phyloP scores from a whole-genome alignment of 1,140 invertebrate genomes.

The Drosophila pseudoananassae region DNA sequence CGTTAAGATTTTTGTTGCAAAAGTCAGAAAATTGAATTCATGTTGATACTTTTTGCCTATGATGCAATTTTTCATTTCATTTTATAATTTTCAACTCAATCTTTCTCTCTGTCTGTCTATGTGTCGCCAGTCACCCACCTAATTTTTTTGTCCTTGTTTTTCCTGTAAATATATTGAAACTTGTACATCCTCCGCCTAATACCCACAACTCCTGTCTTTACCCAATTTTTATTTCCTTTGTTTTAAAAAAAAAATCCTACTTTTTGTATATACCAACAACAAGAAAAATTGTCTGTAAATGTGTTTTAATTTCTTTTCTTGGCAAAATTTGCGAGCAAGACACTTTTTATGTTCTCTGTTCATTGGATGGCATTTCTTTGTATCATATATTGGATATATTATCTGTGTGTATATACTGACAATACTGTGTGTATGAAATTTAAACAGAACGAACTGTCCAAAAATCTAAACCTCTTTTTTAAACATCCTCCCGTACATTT shows the following conservation, averaged over 20 bases:
- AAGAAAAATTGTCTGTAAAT: conserved; percentile 44
- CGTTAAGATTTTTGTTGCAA: conserved; percentile 83
- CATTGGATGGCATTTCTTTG: conserved; percentile 69
- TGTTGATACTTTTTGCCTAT: conserved; percentile 84
- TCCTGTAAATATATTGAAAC: conserved; percentile 69
- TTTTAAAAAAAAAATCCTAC: conserved; percentile 25
- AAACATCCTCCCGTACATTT: conserved; percentile 74
- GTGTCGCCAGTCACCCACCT: conserved; percentile 1
- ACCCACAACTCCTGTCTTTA: conserved; percentile 31
- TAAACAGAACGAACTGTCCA: conserved; percentile 13
- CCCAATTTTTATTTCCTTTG: conserved; percentile 21
- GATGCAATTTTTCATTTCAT: conserved; percentile 71
- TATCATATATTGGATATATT: conserved; percentile 64
- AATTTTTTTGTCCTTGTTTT: conserved; percentile 34
- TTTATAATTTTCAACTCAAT: conserved; percentile 73
- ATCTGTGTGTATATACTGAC: conserved; percentile 42
- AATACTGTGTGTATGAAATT: conserved; percentile 45
- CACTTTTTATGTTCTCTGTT: conserved; percentile 48
- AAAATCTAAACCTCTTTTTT: conserved; percentile 38
- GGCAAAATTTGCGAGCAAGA: conserved; percentile 70
- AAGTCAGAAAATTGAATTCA: conserved; percentile 79
- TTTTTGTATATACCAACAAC: conserved; percentile 63
- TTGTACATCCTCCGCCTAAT: conserved; percentile 10
- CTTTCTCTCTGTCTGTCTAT: conserved; percentile 18
- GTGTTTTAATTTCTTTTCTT: conserved; percentile 49